Conservation (phyloP, 2,797 vertebrate species). For the Centropyge bicolor region DNA sequence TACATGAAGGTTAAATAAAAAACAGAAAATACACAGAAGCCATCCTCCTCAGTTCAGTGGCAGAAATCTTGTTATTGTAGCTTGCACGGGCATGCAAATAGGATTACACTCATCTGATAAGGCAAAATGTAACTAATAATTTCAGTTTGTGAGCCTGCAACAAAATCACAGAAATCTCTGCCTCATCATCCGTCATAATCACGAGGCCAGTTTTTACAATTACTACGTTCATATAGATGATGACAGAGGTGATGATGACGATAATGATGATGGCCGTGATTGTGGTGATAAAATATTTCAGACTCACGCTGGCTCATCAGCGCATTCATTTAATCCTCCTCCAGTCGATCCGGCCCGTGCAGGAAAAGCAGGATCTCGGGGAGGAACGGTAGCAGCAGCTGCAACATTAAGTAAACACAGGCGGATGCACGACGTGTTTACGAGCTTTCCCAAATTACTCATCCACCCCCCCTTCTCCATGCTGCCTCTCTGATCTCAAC, state of each 20-base stretch:
- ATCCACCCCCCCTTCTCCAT: constrained; percentile 42
- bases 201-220: constrained; percentile 34
- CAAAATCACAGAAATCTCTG: constrained; percentile 7
- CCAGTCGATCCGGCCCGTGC: neutral
- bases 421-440: constrained; percentile 45
- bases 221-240: constrained; percentile 15
- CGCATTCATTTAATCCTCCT: constrained; percentile 29
- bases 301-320: constrained; percentile 34
- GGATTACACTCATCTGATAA: constrained; percentile 50
- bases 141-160: constrained; percentile 2
- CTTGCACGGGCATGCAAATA: constrained; percentile 15
- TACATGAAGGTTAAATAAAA: constrained; percentile 61
- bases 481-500: constrained; percentile 27
- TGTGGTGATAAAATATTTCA: constrained; percentile 51
- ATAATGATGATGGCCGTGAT: constrained; percentile 53
- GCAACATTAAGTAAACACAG: constrained; percentile 59
- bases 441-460: constrained; percentile 50
- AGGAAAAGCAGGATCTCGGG: constrained; percentile 8
- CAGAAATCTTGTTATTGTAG: constrained; percentile 11
- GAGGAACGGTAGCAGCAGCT: constrained; percentile 44
- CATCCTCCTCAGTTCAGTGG: constrained; percentile 8
- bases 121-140: constrained; percentile 30
- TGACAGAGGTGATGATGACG: constrained; percentile 35
- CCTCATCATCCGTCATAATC: constrained; percentile 18
- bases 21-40: constrained; percentile 13